Evolutionary conservation across 2,888 invertebrate species (phyloP).

Genomic region (Epicampocera succincta): DNA sequence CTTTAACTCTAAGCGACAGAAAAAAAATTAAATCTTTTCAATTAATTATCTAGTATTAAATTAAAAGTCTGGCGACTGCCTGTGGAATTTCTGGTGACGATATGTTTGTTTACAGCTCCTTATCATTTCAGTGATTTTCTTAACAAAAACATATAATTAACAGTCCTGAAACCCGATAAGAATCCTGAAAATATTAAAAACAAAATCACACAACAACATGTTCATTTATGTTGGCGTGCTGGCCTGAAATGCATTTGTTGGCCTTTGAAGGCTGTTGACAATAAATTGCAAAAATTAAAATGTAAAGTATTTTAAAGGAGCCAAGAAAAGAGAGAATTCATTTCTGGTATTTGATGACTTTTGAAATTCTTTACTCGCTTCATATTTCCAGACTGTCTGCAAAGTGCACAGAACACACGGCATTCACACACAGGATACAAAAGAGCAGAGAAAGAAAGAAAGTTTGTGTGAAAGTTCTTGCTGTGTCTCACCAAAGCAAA

Average conservation of each 20-base stretch:
- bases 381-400: slow-evolving; percentile 17
- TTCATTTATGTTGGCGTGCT: slow-evolving; percentile 8
- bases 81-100: too few relatives aligned
- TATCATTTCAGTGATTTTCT: too few relatives aligned
- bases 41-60: too few relatives aligned
- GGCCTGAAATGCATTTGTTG: slow-evolving; percentile 28
- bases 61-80: too few relatives aligned
- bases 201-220: slow-evolving; percentile 11
- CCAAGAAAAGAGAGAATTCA: slow-evolving; percentile 10
- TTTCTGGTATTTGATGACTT: slow-evolving; percentile 45
- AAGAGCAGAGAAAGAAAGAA: neutral
- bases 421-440: neutral
- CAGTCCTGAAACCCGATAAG: slow-evolving; percentile 28
- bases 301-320: neutral
- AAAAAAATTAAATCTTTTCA: too few relatives aligned
- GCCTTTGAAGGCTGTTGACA: slow-evolving; percentile 58
- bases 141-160: slow-evolving; percentile 9
- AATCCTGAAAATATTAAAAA: slow-evolving; percentile 22
- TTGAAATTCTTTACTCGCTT: slow-evolving; percentile 51
- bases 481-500: too few relatives aligned
- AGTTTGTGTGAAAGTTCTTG: too few relatives aligned
- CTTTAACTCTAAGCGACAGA: too few relatives aligned
- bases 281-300: slow-evolving; percentile 38
- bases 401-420: neutral
- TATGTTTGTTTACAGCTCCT: too few relatives aligned